These are phyloP conservation scores for Cosmia trapezina DNA, from an alignment of 2,888 invertebrate species.

Conservation along the genomic window DNA sequence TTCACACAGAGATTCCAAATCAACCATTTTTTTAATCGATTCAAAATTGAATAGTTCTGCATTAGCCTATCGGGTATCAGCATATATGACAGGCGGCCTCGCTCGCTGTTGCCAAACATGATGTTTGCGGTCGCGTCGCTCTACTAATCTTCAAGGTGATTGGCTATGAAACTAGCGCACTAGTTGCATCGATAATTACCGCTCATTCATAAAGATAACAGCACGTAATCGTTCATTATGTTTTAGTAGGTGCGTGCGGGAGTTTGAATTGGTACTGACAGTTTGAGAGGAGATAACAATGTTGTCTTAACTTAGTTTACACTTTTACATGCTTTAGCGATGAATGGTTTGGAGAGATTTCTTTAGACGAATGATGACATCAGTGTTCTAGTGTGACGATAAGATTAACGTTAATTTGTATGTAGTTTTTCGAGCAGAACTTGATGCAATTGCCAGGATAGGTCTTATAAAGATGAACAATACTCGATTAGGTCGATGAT, in stretches of 20 bases:
- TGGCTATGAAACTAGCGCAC: slow-evolving; percentile 65
- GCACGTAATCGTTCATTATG: slow-evolving; percentile 53
- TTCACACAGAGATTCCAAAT: background rate
- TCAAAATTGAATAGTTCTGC: slow-evolving; percentile 5
- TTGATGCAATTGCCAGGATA: too few relatives aligned
- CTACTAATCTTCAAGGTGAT: slow-evolving; percentile 84
- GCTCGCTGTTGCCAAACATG: slow-evolving; percentile 81
- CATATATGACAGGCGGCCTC: slow-evolving; percentile 69
- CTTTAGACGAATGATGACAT: background rate
- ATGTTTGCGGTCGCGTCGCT: slow-evolving; percentile 83
- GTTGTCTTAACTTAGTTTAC: background rate
- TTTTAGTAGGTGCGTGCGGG: slow-evolving; percentile 26
- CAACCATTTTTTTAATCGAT: background rate
- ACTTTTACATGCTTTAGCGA: slow-evolving; percentile 7
- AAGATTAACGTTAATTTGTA: too few relatives aligned
- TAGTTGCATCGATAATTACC: slow-evolving; percentile 62
- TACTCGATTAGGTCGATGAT: too few relatives aligned
- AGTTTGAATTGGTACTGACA: slow-evolving; percentile 15
- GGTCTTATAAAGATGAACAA: too few relatives aligned
- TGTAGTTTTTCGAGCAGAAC: too few relatives aligned
- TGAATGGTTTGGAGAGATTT: slow-evolving; percentile 23
- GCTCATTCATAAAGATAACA: slow-evolving; percentile 60
- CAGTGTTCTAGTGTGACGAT: background rate
- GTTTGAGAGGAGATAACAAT: slow-evolving; percentile 27
- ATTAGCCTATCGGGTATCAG: slow-evolving; percentile 37